These are phyloP conservation scores for Spea hammondii DNA, from an alignment of 2,797 vertebrate genomes.

Conservation along the genomic window DNA sequence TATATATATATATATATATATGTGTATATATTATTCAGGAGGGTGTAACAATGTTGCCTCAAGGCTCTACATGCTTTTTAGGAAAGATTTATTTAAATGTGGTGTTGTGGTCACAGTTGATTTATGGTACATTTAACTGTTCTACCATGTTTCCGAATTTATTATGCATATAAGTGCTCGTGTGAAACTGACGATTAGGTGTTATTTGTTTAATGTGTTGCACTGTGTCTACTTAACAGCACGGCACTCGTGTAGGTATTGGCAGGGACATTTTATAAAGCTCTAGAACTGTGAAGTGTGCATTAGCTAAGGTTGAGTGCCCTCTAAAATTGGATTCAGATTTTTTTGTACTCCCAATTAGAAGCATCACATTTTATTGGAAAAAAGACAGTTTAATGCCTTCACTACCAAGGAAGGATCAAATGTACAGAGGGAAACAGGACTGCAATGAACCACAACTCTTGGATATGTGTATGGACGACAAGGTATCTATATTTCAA, in stretches of 20 bases:
- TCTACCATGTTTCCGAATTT: too few relatives aligned
- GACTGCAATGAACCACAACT: neutral
- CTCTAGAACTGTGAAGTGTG: conserved; percentile 26
- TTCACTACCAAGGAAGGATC: conserved; percentile 14
- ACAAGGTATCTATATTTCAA: too few relatives aligned
- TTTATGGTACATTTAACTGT: too few relatives aligned
- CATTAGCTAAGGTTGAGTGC: conserved; percentile 39
- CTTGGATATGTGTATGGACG: too few relatives aligned
- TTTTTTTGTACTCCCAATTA: conserved; percentile 21
- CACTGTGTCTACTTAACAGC: conserved; percentile 1
- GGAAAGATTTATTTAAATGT: too few relatives aligned
- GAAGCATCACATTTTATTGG: conserved; percentile 36
- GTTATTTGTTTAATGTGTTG: neutral
- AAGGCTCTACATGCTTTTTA: too few relatives aligned
- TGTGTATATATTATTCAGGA: too few relatives aligned
- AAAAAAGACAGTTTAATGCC: conserved; percentile 23
- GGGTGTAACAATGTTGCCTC: too few relatives aligned
- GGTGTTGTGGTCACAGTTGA: too few relatives aligned
- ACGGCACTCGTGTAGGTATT: conserved; percentile 12
- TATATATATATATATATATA: too few relatives aligned
- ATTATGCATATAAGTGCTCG: too few relatives aligned
- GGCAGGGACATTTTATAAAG: conserved; percentile 18
- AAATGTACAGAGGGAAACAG: conserved; percentile 6
- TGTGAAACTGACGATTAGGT: neutral
- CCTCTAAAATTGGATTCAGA: conserved; percentile 34